Conservation (phyloP, 2,113 vertebrate genomes). For the Tenebrosternarchus preto region DNA sequence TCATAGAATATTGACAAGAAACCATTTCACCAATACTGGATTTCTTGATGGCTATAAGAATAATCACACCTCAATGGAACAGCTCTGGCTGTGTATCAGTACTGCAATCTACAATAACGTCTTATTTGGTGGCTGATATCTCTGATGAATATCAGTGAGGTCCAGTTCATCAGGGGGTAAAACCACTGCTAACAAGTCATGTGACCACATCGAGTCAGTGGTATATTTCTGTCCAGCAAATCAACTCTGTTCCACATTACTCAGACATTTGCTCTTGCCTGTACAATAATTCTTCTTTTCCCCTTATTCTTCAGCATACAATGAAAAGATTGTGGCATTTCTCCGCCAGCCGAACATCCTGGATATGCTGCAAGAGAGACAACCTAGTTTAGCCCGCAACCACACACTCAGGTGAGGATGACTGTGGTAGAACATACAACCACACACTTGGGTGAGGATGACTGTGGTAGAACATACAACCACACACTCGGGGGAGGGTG, state of each 20-base stretch:
- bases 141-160: no score
- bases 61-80: background rate
- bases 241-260: background rate
- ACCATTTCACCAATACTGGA: background rate
- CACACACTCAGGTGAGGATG: constrained; percentile 85
- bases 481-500: no score
- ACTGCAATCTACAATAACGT: background rate
- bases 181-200: background rate
- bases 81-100: background rate
- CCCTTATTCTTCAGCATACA: constrained; percentile 83
- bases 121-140: no score
- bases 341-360: constrained; percentile 96
- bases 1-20: background rate
- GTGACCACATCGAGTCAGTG: background rate
- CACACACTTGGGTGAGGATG: no score
- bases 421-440: background rate
- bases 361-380: constrained; percentile 94
- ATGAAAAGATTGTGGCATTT: constrained; percentile 98
- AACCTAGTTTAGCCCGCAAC: constrained; percentile 91
- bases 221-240: background rate
- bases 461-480: no score
- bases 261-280: background rate
- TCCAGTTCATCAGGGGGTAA: background rate
- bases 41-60: background rate
- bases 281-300: background rate